Percentiles rank a stretch among this genome's conserved stretches.
Conservation (phyloP, 2,113 vertebrate genomes). For the Cercopithecus mona region DNA sequence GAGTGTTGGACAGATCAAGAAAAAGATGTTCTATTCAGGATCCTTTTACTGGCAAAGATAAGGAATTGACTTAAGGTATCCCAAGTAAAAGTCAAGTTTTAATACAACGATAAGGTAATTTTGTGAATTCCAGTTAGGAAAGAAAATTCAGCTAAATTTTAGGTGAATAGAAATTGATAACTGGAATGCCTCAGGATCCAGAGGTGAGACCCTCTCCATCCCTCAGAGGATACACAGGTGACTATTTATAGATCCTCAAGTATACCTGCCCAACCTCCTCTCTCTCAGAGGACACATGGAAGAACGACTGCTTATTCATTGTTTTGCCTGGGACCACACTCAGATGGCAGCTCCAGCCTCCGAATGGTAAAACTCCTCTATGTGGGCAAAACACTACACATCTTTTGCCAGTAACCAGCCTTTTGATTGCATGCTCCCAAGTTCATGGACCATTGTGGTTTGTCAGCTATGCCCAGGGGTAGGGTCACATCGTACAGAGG, state of each 20-base stretch:
- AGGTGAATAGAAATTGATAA: not conserved
- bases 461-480: not conserved
- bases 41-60: not conserved
- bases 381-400: not conserved
- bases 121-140: not conserved
- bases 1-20: too few species aligned
- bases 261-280: not conserved
- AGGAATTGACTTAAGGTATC: not conserved
- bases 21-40: not conserved
- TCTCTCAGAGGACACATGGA: not conserved
- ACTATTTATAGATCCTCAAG: not conserved
- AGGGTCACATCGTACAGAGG: not conserved
- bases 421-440: not conserved
- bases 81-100: not conserved
- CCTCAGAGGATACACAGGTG: not conserved
- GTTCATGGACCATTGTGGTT: rapidly evolving
- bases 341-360: not conserved
- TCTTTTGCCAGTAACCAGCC: not conserved
- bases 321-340: not conserved
- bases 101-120: not conserved
- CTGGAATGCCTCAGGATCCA: not conserved
- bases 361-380: not conserved
- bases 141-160: not conserved
- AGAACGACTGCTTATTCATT: not conserved
- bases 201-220: rapidly evolving